A percentile compares a stretch with the other conserved stretches of the same genome.
Conservation (phyloP, 2,888 invertebrate species). For the Amorpha juglandis region DNA sequence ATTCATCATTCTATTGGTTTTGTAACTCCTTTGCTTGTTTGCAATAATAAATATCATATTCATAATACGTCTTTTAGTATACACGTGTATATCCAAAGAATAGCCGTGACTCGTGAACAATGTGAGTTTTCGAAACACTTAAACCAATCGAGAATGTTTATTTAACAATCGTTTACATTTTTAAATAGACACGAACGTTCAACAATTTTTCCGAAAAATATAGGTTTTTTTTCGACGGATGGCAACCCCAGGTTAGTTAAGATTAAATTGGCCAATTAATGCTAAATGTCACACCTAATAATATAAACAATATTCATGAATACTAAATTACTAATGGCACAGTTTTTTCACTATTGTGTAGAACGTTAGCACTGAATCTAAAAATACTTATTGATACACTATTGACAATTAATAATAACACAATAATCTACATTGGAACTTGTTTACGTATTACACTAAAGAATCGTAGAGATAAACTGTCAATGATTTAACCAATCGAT, state of each 20-base stretch:
- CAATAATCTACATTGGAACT: neutral
- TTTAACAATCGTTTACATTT: too few relatives aligned
- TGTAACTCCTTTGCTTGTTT: too few relatives aligned
- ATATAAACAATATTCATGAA: too few relatives aligned
- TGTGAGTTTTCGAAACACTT: too few relatives aligned
- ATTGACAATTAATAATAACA: neutral
- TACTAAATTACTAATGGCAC: neutral
- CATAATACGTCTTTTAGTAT: too few relatives aligned
- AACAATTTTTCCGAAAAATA: too few relatives aligned
- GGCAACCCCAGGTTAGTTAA: neutral
- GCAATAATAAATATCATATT: too few relatives aligned
- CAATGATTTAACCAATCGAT: neutral
- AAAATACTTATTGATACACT: neutral
- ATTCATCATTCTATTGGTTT: too few relatives aligned
- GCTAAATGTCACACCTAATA: neutral
- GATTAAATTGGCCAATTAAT: neutral
- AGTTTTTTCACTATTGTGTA: neutral
- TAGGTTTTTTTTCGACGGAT: neutral
- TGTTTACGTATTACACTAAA: constrained; percentile 2
- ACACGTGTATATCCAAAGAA: too few relatives aligned
- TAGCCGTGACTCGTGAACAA: too few relatives aligned
- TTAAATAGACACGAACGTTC: too few relatives aligned
- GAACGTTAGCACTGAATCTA: neutral
- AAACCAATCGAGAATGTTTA: too few relatives aligned
- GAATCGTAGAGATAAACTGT: neutral